Base-by-base conservation (phyloP, 2,888 invertebrate species). In the Drosophila mimica region DNA sequence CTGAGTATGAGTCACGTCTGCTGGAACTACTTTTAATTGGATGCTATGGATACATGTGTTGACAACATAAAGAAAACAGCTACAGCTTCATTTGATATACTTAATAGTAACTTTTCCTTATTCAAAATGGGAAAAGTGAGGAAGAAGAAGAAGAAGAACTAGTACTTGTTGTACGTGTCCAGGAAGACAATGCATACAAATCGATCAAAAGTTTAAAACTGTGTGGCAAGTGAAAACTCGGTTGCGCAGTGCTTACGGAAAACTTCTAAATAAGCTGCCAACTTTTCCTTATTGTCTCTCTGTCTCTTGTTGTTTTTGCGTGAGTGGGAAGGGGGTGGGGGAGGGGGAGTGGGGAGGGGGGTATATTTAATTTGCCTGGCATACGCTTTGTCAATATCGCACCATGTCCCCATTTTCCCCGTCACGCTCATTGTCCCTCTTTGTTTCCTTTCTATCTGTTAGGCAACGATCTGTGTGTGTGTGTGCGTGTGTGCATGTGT, bases 321-420 rank as follows among this genome's bases (percentile, higher is more conserved):
- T 28, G 30, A n/a, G 13, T 20, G 43, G 4, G 13, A 2, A 5
- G n/a, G n/a, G n/a, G 30, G 17, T n/a, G 15, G 1, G 30, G 25
- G 38, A n/a, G n/a, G n/a, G n/a, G n/a, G n/a, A n/a, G n/a, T n/a
- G 5, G 9, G 31, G 33, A 20, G 33, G 36, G 8, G 13, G 87
- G 89, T 85, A 76, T 80, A 89, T 85, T 89, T 87, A 89, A 85
- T 85, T 85, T 85, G 82, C 71, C 70, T 70, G 72, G 63, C 84
- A 84, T 87, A 89, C 74, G 88, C 89, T 85, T 84, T 89, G 84
- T 89, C 89, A 85, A 89, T 89, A 89, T 77, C 65, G 74, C 77
- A 73, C 71, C 54, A 53, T 46, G 49, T 64, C 51, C 58, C 40
- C n/a, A 49, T 53, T 34, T n/a, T 20, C 17, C 9, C 15, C 3